Base-by-base conservation (phyloP, 2,888 invertebrate species). In the Scelioninae gen. 1 region DNA sequence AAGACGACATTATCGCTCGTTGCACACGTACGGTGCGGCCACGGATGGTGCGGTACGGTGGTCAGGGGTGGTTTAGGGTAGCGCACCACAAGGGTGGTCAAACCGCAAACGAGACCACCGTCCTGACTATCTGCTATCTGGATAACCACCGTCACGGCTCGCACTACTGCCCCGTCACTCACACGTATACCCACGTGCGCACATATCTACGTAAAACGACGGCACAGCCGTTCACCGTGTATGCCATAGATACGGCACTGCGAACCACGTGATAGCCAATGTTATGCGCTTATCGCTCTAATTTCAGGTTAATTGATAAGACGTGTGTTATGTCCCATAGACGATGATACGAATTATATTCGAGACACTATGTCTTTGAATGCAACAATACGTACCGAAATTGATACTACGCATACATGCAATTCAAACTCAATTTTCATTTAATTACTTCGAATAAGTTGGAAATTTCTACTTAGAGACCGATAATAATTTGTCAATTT, bases 81-180 rank as follows among this genome's bases (percentile, higher is more conserved):
- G 88, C 87, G 89, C 88, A 88, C 92, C 92, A 88, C 92, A 91
- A 92, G 91, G 91, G 91, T 90, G 92, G 91, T 92, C 91, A 90
- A 90, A 92, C 92, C 92, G 88, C 92, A 92, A 92, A 92, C 92
- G 92, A 92, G 92, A 92, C 92, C 92, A 87, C 92, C 90, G 90
- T 90, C 90, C 92, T 90, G 91, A 91, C 92, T 92, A 92, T 92
- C 92, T 91, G 92, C 92, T 92, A 92, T 92, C 92, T 90, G 92
- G 92, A 92, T 92, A 92, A 92, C 92, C 92, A 88, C 92, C 89
- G 87, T 90, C 88, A 85, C 88, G 87, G 84, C 86, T 86, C 80
- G 72, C 86, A 82, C 86, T 87, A 84, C 85, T 79, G 80, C 75
- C 62, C 56, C 78, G 76, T 79, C 83, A 69, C 72, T 78, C 79